Evolutionary conservation across 2,113 vertebrate species (phyloP).

Genomic region (Hoplias malabaricus): DNA sequence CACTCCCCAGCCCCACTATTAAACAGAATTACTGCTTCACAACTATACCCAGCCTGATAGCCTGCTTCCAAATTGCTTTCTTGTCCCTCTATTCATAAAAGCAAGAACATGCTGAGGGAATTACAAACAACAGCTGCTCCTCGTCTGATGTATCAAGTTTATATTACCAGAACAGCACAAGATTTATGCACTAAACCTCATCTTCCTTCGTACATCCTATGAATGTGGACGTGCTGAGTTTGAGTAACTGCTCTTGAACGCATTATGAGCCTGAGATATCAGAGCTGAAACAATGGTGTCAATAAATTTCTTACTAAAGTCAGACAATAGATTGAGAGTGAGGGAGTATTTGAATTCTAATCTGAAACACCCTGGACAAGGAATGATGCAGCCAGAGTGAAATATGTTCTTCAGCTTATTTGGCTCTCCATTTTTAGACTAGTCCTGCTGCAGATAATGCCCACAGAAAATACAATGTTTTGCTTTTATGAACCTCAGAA

Average conservation of each 20-base stretch:
- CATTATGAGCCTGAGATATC: neutral
- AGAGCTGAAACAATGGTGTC: neutral
- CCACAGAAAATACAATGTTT: neutral
- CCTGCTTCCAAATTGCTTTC: conserved; percentile 21
- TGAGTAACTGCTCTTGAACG: neutral
- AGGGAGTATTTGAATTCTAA: neutral
- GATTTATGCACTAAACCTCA: neutral
- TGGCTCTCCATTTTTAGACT: neutral
- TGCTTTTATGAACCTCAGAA: neutral
- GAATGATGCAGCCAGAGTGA: neutral
- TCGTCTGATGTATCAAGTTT: neutral
- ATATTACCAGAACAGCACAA: neutral
- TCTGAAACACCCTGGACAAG: neutral
- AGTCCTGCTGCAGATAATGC: neutral
- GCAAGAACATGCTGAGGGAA: neutral
- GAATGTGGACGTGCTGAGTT: neutral
- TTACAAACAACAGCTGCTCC: neutral
- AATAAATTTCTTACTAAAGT: neutral
- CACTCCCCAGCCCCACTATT: neutral
- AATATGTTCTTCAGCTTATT: neutral
- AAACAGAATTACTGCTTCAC: neutral
- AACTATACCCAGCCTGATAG: neutral
- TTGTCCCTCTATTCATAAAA: conserved; percentile 36
- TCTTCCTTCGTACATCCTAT: neutral
- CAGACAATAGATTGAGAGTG: neutral